phyloP scores from a whole-genome alignment of 2,888 invertebrate genomes.

The Synanthedon vespiformis region DNA sequence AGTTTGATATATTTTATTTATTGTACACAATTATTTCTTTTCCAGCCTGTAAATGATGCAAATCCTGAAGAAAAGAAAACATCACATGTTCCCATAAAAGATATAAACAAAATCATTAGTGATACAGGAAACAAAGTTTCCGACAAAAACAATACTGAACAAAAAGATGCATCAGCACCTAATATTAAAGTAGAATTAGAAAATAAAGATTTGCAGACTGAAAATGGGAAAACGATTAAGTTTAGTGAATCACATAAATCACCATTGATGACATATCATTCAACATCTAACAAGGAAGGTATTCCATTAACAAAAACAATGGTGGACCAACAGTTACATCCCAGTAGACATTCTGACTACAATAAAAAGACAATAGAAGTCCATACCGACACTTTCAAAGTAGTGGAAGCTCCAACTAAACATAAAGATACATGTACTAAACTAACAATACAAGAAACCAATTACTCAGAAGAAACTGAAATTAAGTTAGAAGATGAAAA shows the following conservation, averaged over 20 bases:
- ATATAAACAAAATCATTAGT: constrained; percentile 35
- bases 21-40: constrained; percentile 5
- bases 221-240: constrained; percentile 49
- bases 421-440: constrained; percentile 7
- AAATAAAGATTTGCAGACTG: constrained; percentile 20
- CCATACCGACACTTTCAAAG: constrained; percentile 42
- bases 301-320: constrained; percentile 59
- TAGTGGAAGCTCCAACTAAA: constrained; percentile 19
- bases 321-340: constrained; percentile 57
- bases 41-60: constrained; percentile 45
- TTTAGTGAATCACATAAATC: constrained; percentile 54
- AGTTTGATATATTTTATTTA: neutral
- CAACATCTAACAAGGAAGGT: constrained; percentile 59
- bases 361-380: constrained; percentile 61
- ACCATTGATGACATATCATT: constrained; percentile 57
- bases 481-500: no score
- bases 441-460: no score
- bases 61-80: constrained; percentile 25
- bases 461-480: neutral
- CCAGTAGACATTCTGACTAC: constrained; percentile 55
- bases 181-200: constrained; percentile 22
- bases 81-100: constrained; percentile 39
- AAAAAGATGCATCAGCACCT: constrained; percentile 20
- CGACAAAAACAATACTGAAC: constrained; percentile 23
- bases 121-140: constrained; percentile 30